Evolutionary conservation across 1,140 invertebrate species (phyloP).

Genomic region (Macrobrachium nipponense): DNA sequence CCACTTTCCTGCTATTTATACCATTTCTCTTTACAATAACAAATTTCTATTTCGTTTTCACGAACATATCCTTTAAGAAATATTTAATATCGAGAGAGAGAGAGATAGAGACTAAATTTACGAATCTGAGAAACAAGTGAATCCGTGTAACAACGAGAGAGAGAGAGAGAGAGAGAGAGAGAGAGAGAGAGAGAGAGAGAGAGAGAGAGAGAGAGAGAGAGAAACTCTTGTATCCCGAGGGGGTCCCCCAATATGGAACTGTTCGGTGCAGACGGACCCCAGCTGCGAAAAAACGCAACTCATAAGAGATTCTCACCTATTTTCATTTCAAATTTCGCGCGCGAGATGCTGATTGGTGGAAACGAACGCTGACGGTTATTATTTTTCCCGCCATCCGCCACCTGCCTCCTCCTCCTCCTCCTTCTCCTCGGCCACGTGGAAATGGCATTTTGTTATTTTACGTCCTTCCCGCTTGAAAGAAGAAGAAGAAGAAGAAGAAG

Average conservation of each 20-base stretch:
- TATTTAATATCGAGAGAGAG: no score
- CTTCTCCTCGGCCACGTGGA: constrained; percentile 42
- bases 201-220: no score
- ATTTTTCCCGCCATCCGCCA: constrained; percentile 61
- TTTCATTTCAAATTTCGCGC: constrained; percentile 63
- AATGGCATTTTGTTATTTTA: constrained; percentile 63
- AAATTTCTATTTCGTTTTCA: no score
- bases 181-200: no score
- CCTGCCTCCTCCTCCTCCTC: constrained; percentile 33
- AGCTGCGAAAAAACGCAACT: constrained; percentile 62
- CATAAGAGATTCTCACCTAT: constrained; percentile 63
- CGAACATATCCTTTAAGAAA: no score
- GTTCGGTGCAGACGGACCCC: constrained; percentile 61
- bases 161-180: no score
- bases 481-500: constrained; percentile 47
- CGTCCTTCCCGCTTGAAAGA: constrained; percentile 17
- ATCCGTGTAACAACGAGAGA: no score
- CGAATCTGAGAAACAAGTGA: no score
- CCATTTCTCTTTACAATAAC: no score
- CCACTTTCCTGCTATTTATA: no score
- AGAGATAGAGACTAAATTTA: no score
- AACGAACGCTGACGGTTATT: constrained; percentile 62
- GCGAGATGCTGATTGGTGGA: constrained; percentile 62
- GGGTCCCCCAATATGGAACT: constrained; percentile 61
- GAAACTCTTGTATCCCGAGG: constrained; percentile 5